These are phyloP conservation scores for Parapsyche elsis DNA, from an alignment of 1,140 invertebrate species.

Conservation along the genomic window DNA sequence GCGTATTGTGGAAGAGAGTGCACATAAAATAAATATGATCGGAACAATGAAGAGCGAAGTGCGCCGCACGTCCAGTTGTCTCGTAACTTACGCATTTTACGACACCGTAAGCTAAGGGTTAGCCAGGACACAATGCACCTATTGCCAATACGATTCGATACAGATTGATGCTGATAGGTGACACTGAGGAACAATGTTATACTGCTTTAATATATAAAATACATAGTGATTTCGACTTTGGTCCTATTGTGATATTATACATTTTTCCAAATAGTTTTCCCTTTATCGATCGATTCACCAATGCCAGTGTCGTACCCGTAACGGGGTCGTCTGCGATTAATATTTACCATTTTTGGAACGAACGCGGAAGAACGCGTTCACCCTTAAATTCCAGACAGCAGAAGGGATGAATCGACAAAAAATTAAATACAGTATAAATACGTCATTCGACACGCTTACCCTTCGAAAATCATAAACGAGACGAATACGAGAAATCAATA, in stretches of 20 bases:
- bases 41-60: slow-evolving; percentile 27
- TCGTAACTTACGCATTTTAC: slow-evolving; percentile 38
- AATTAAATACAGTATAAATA: not conserved
- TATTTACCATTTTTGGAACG: slow-evolving; percentile 10
- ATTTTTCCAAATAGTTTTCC: too few species aligned
- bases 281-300: too few species aligned
- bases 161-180: not conserved
- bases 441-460: not conserved
- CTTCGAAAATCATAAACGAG: not conserved
- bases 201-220: too few species aligned
- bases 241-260: too few species aligned
- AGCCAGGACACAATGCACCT: not conserved
- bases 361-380: not conserved
- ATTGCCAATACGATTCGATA: slow-evolving; percentile 8
- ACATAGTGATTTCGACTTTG: too few species aligned
- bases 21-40: slow-evolving; percentile 31
- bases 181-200: not conserved
- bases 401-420: slow-evolving; percentile 4
- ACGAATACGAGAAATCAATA: slow-evolving; percentile 5
- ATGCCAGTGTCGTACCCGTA: not conserved
- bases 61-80: slow-evolving; percentile 36
- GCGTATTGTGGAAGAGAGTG: slow-evolving; percentile 14
- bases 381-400: not conserved
- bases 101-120: slow-evolving; percentile 28
- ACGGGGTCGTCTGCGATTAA: not conserved